These are phyloP conservation scores for Solenopsis fugax DNA, from an alignment of 1,140 invertebrate species.

Conservation along the genomic window DNA sequence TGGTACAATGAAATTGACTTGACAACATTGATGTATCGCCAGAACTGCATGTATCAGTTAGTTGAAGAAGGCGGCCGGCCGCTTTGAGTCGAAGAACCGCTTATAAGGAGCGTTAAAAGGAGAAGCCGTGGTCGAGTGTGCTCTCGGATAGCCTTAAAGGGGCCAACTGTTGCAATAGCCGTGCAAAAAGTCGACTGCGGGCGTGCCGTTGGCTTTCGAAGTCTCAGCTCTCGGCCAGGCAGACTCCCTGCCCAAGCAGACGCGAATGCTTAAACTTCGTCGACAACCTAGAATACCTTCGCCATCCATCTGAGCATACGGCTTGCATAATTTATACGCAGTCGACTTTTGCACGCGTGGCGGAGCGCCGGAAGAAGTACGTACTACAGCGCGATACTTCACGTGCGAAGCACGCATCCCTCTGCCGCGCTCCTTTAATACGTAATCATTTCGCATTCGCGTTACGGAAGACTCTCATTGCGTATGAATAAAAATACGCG, in stretches of 20 bases:
- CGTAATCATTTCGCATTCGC: slow-evolving; percentile 49
- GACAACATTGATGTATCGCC: not conserved
- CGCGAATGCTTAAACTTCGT: slow-evolving; percentile 73
- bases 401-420: slow-evolving; percentile 47
- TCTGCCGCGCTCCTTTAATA: slow-evolving; percentile 35
- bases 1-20: not conserved
- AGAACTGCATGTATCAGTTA: not conserved
- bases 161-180: slow-evolving; percentile 82
- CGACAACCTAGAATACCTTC: slow-evolving; percentile 73
- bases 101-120: slow-evolving; percentile 79
- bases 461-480: slow-evolving; percentile 48
- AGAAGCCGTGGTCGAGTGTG: slow-evolving; percentile 71
- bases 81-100: slow-evolving; percentile 61
- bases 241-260: slow-evolving; percentile 56
- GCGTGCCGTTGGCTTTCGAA: slow-evolving; percentile 69
- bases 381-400: slow-evolving; percentile 46
- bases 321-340: slow-evolving; percentile 74
- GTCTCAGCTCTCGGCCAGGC: slow-evolving; percentile 71
- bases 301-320: slow-evolving; percentile 67
- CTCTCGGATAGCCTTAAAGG: slow-evolving; percentile 79
- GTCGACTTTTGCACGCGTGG: slow-evolving; percentile 45
- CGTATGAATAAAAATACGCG: slow-evolving; percentile 38
- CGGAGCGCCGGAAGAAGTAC: slow-evolving; percentile 38
- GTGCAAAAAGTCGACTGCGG: slow-evolving; percentile 78
- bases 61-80: slow-evolving; percentile 31